A percentile compares a stretch with the other conserved stretches of the same genome.
phyloP scores from a whole-genome alignment of 2,797 vertebrate genomes.

The Anguilla anguilla region DNA sequence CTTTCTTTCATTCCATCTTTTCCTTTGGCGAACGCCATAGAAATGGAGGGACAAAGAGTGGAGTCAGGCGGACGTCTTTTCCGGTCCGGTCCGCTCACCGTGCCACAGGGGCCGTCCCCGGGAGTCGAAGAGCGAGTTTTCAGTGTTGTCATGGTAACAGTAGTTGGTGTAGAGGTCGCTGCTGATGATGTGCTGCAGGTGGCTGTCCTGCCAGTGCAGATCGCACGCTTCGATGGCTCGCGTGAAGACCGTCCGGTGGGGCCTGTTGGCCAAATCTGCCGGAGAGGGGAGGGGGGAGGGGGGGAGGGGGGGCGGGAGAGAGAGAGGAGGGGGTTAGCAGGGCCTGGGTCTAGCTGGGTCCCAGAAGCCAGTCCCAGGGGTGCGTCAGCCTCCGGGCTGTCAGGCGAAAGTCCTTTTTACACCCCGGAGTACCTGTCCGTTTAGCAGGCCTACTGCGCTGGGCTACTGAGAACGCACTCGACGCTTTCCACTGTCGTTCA shows the following conservation, averaged over 20 bases:
- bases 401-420: background rate
- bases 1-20: background rate
- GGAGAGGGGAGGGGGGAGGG: conserved; percentile 39
- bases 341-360: background rate
- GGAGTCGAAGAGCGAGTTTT: conserved; percentile 93
- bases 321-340: conserved; percentile 34
- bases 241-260: conserved; percentile 98
- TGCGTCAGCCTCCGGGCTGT: background rate
- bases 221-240: conserved; percentile 97
- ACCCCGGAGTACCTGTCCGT: background rate
- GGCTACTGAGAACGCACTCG: background rate
- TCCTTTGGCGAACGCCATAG: background rate
- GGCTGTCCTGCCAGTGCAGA: conserved; percentile 98
- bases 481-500: background rate
- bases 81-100: conserved; percentile 75
- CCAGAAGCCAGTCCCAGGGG: background rate
- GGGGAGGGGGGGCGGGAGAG: background rate
- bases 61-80: background rate
- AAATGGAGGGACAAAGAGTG: background rate
- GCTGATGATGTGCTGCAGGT: conserved; percentile 97
- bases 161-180: conserved; percentile 97
- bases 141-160: conserved; percentile 97
- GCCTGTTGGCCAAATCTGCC: conserved; percentile 85
- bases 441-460: background rate
- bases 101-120: conserved; percentile 97